Base-by-base conservation (phyloP, 2,113 vertebrate genomes). In the Heteronetta atricapilla region DNA sequence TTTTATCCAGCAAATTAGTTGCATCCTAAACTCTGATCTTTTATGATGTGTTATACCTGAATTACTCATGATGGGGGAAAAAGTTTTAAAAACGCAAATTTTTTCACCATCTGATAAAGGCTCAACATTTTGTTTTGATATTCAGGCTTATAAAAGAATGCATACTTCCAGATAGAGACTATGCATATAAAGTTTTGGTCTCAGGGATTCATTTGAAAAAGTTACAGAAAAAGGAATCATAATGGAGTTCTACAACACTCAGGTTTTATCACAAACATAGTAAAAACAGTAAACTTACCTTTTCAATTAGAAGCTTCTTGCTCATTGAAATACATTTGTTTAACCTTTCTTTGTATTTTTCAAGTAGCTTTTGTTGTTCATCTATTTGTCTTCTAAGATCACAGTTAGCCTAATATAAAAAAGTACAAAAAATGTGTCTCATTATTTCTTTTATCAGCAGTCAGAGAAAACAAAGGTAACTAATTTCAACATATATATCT, bases 261-360 rank as follows among this genome's bases (percentile, higher is more conserved):
- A 8, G 26, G 23, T 90, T 68, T 62, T 59, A 48, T 42, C 12
- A 83, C 16, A 33, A n/a, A 62, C 10, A 75, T 42, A 67, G 55
- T 70, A 86, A 89, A 73, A 73, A 23, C 20, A 70, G 38, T 34
- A 64, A 93, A 88, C 93, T 94, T 97, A 99, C 99, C 98, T 99
- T 99, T 98, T 99, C 99, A 98, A 99, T 99, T n/a, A 99, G 98
- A 97, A 99, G 98, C 94, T 99, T 99, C 98, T 99, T 99, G 98
- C 99, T 99, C 99, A 99, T 99, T 86, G 99, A 99, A 98, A 99
- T 99, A 96, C 99, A 99, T 97, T 99, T 99, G 98, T 99, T 99
- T 98, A 99, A 98, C 88, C 99, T 99, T 98, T 99, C 99, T 97
- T 99, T 99, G 90, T 99, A 99, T 97, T 99, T 99, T 99, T 99